Evolutionary conservation across 1,140 invertebrate genomes (phyloP), one percentile per base, ranked within the genome.

Genomic region (Procambarus virginalis): DNA sequence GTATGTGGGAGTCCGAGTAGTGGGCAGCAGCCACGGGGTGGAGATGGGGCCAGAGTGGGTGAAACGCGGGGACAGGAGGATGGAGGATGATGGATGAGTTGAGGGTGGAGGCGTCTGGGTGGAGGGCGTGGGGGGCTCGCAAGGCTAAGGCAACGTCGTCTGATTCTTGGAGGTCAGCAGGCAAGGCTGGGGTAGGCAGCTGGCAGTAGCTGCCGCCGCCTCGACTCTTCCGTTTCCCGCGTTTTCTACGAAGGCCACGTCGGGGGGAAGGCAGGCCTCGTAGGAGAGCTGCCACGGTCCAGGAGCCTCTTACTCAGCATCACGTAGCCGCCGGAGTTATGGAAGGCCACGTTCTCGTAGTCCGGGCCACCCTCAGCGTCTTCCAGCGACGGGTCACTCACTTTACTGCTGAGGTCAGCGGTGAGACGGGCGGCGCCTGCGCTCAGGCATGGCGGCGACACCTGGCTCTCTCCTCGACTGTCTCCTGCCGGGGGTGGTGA

Each of bases 71-170:
- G 86, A 12, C 17, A 58, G 48, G 86, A 49, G 46, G 64, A 75
- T 55, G n/a, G 78, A 55, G 77, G 17, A 8, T 55, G 49, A 51
- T 48, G 46, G n/a, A 76, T 17, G 51, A 60, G 70, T 51, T 2
- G 49, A 49, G 22, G 64, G 64, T 51, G 22, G 45, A 8, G 64
- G 49, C 20, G 78, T 76, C 55, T 75, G 60, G 78, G 46, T 55
- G 68, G 58, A 75, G 46, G 82, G 22, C 2, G 84, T 77, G 49
- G 55, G 87, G 77, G 51, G 88, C 75, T 55, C 45, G 58, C 51
- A n/a, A n/a, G 82, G 75, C 34, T 89, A 89, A 89, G 88, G 88
- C 88, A 89, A 84, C 88, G 58, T 89, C 64, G 81, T 89, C 88
- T 84, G 76, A 89, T 77, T 89, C 88, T 84, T 49, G 87, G 58